Conservation (phyloP, 2,888 invertebrate genomes). For the Mimumesa dahlbomi region DNA sequence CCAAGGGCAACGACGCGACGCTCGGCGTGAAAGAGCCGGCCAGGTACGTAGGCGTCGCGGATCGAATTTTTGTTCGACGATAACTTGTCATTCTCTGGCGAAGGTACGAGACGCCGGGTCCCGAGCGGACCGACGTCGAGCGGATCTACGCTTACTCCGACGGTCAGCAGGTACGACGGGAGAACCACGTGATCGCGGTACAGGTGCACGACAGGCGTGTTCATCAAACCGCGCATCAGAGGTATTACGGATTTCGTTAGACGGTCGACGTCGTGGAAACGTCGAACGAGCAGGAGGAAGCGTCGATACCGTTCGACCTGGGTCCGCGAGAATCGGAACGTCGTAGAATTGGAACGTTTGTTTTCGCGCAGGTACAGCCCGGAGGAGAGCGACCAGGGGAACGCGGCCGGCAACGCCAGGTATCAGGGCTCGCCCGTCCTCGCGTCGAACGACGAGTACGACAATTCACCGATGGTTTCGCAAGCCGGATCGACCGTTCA, state of each 20-base stretch:
- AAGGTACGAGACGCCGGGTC: constrained; percentile 73
- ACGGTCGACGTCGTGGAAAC: background rate
- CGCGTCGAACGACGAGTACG: constrained; percentile 70
- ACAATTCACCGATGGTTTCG: constrained; percentile 74
- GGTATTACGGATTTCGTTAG: background rate
- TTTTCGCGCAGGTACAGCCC: constrained; percentile 76
- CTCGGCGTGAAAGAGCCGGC: constrained; percentile 77
- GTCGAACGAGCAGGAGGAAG: no score
- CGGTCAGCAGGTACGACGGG: constrained; percentile 67
- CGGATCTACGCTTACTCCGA: constrained; percentile 71
- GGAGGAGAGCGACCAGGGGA: constrained; percentile 58
- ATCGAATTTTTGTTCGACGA: background rate
- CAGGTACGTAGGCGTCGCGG: constrained; percentile 70
- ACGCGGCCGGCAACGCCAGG: background rate
- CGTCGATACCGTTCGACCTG: background rate
- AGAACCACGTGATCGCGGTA: constrained; percentile 66
- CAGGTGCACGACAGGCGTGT: constrained; percentile 67
- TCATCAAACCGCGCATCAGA: constrained; percentile 60
- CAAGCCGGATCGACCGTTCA: constrained; percentile 79
- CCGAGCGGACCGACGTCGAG: constrained; percentile 72
- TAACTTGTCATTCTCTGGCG: background rate
- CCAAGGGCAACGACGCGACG: constrained; percentile 75
- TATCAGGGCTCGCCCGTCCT: constrained; percentile 52
- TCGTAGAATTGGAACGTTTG: no score
- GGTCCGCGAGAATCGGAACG: background rate